Evolutionary conservation across 2,888 invertebrate genomes (phyloP).

Genomic region (Himalopsyche tibetana): DNA sequence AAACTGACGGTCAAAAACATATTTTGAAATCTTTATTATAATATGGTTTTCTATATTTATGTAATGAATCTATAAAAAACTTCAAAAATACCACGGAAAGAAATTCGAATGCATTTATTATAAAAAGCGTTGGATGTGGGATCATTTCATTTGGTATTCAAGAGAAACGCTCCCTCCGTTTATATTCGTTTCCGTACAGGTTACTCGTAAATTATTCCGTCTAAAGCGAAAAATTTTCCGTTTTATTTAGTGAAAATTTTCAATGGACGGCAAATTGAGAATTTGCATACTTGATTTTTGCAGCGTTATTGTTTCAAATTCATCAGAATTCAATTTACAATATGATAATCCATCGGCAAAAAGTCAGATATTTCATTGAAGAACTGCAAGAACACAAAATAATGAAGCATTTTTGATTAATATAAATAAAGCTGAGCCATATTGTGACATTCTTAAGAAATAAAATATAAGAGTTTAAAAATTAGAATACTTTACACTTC

Average conservation of each 20-base stretch:
- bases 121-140: neutral
- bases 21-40: too few species aligned
- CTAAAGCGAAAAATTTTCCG: neutral
- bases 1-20: too few species aligned
- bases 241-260: neutral
- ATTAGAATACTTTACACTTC: too few species aligned
- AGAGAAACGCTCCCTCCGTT: neutral
- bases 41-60: too few species aligned
- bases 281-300: neutral
- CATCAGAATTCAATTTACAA: neutral
- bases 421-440: too few species aligned
- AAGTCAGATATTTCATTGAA: too few species aligned
- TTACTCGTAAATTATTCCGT: neutral
- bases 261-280: neutral
- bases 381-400: too few species aligned
- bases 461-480: too few species aligned
- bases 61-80: neutral
- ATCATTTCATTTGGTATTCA: slow-evolving; percentile 6
- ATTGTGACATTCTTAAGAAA: too few species aligned
- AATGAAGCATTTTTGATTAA: too few species aligned
- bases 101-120: neutral
- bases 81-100: neutral
- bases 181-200: neutral
- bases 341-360: too few species aligned
- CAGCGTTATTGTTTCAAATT: neutral